Evolutionary conservation across 1,140 invertebrate species (phyloP).

Genomic region (Brachionus rubens): DNA sequence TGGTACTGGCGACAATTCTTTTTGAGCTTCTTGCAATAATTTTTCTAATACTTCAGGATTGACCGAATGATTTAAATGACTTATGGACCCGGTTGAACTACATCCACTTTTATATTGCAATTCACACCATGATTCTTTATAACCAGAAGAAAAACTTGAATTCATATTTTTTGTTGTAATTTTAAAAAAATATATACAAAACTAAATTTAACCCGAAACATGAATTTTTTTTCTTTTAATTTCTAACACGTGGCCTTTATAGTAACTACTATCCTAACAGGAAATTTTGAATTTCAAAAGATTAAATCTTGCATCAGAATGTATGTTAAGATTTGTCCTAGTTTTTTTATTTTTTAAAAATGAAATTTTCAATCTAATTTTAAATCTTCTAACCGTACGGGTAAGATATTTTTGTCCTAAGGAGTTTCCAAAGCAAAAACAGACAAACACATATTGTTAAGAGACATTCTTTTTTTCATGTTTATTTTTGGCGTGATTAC

Average conservation of each 20-base stretch:
- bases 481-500: no score
- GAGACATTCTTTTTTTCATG: no score
- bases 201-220: no score
- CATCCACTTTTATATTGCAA: constrained; percentile 42
- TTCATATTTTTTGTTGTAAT: constrained; percentile 9
- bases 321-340: not conserved
- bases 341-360: no score
- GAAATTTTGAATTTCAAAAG: no score
- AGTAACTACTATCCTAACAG: no score
- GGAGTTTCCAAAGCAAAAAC: no score
- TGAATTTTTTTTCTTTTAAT: no score
- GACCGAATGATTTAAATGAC: constrained; percentile 42
- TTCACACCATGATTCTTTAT: constrained; percentile 40
- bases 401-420: no score
- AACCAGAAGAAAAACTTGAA: constrained; percentile 32
- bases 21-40: constrained; percentile 43
- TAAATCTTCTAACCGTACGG: no score
- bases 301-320: not conserved
- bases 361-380: no score
- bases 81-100: constrained; percentile 42
- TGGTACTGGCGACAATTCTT: not conserved
- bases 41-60: constrained; percentile 44
- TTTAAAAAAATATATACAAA: not conserved
- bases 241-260: constrained; percentile 9
- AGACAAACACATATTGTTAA: no score